A percentile compares a stretch with the other conserved stretches of the same genome.
These are phyloP conservation scores for Chinchilla lanigera DNA, from an alignment of 2,113 vertebrate species.

Conservation along the genomic window DNA sequence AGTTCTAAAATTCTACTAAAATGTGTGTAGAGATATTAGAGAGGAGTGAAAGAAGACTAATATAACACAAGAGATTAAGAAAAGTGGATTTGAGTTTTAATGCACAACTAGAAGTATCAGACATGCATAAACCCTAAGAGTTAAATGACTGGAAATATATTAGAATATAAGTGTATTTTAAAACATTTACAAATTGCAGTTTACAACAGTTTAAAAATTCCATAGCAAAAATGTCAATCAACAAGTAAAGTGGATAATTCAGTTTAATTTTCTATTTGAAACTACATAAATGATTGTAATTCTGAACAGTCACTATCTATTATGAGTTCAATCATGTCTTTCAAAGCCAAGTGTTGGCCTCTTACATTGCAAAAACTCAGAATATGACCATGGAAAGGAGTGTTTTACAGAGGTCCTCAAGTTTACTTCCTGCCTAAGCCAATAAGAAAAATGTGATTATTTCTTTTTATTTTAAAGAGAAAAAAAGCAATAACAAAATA, in stretches of 20 bases:
- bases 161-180: neutral
- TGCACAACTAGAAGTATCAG: neutral
- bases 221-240: neutral
- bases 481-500: too few species aligned
- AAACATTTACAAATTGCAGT: neutral
- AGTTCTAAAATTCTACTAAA: neutral
- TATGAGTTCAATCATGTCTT: neutral
- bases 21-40: neutral
- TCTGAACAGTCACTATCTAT: neutral
- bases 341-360: neutral
- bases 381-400: neutral
- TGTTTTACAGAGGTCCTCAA: neutral
- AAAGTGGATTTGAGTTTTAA: neutral
- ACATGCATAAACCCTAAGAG: neutral
- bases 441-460: neutral
- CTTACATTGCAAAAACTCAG: neutral
- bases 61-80: neutral
- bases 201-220: neutral
- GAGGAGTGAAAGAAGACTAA: neutral
- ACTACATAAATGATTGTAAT: neutral
- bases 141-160: neutral
- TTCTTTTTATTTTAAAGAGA: neutral
- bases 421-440: neutral
- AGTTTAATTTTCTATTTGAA: neutral
- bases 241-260: neutral